Conservation (phyloP, 2,797 vertebrate genomes). For the Falco peregrinus region DNA sequence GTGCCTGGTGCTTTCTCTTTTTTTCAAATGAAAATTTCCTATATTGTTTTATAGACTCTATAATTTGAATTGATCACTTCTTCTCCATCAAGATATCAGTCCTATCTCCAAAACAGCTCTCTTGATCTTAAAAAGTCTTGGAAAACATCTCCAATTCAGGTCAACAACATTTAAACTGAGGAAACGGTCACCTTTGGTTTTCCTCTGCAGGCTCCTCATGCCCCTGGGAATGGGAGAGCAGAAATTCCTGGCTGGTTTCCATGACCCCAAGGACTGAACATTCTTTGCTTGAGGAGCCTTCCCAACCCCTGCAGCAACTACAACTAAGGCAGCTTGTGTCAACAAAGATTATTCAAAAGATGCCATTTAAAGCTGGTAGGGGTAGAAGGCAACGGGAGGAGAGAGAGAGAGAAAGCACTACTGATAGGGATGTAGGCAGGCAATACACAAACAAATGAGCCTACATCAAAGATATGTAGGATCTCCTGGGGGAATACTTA, state of each 20-base stretch:
- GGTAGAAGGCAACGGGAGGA: background rate
- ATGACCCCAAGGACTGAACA: constrained; percentile 41
- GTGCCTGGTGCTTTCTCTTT: background rate
- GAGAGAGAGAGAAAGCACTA: background rate
- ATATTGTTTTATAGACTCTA: background rate
- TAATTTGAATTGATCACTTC: background rate
- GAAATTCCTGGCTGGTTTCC: constrained; percentile 66
- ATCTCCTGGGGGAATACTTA: background rate
- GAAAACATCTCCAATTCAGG: constrained; percentile 38
- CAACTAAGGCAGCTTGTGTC: background rate
- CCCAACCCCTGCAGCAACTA: background rate
- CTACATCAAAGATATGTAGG: background rate
- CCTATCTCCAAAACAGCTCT: background rate
- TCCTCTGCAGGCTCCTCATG: background rate
- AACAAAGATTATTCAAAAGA: constrained; percentile 21
- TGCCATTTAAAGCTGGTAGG: background rate
- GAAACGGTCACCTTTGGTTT: constrained; percentile 57
- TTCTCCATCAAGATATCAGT: background rate
- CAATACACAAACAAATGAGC: background rate
- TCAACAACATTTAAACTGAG: constrained; percentile 57
- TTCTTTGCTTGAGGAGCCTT: constrained; percentile 40
- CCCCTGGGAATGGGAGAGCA: constrained; percentile 58
- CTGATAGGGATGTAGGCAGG: background rate
- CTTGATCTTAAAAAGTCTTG: constrained; percentile 3
- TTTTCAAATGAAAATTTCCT: background rate